Evolutionary conservation across 2,888 invertebrate genomes (phyloP).

Genomic region (Phalera bucephala): DNA sequence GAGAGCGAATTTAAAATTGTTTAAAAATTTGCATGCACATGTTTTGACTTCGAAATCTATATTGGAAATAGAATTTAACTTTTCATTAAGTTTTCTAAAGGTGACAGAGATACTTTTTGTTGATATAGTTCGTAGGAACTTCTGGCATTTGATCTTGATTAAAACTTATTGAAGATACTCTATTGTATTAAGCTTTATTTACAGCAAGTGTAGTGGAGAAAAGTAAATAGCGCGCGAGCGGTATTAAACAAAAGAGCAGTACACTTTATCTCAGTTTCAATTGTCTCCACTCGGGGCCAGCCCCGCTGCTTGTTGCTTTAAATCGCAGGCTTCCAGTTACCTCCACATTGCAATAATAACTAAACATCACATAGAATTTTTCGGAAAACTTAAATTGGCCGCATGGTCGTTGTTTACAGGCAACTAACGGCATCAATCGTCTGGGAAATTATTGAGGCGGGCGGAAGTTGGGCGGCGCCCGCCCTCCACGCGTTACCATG

Average conservation of each 20-base stretch:
- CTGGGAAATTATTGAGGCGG: constrained; percentile 66
- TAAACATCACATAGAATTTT: constrained; percentile 27
- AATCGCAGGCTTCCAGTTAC: constrained; percentile 11
- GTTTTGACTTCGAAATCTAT: neutral
- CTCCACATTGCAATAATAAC: constrained; percentile 18
- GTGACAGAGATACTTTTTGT: too few species aligned
- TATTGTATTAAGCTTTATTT: too few species aligned
- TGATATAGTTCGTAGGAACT: too few species aligned
- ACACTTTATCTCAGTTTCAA: neutral
- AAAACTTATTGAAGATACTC: too few species aligned
- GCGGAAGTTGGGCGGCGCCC: constrained; percentile 46
- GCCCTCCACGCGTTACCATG: constrained; percentile 60
- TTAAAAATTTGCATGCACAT: constrained; percentile 1
- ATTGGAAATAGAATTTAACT: neutral
- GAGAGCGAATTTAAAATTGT: constrained; percentile 12
- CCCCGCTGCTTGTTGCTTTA: neutral
- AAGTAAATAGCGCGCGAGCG: too few species aligned
- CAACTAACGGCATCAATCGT: constrained; percentile 59
- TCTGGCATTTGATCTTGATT: too few species aligned
- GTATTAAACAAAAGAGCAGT: neutral
- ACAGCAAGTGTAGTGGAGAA: too few species aligned
- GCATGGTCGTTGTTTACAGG: constrained; percentile 55
- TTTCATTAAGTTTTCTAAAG: too few species aligned
- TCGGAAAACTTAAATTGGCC: constrained; percentile 59
- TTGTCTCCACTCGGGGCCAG: neutral